Evolutionary conservation across 2,888 invertebrate species (phyloP), one percentile per base, ranked within the genome.

Genomic region (Malacosoma neustria): DNA sequence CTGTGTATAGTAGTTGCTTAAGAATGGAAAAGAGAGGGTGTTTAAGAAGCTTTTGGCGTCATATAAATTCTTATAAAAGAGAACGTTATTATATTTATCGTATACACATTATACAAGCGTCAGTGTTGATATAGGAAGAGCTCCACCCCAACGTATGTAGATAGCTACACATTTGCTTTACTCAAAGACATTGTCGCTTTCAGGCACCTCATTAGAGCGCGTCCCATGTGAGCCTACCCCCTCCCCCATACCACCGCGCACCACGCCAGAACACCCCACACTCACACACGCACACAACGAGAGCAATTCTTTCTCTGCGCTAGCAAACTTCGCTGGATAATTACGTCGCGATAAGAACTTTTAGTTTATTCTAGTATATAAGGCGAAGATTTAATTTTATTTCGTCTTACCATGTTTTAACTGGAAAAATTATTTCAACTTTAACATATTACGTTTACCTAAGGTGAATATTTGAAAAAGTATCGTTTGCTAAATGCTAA

Each of bases 171-270:
- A 74, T 82, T 82, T 81, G 82, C 79, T 81, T 79, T 76, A 74
- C 79, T 81, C 80, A 82, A 81, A 82, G 84, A 84, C 84, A 85
- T 84, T 85, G 84, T 84, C 84, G 82, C 84, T 84, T 84, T 84
- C 82, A 84, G 84, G 82, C 84, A 85, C 84, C 82, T 85, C 84
- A 85, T 85, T 85, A 85, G 82, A 82, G 84, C 73, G 77, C 77
- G 82, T 82, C 82, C 81, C 82, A 81, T 80, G 82, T 80, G 81
- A 80, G 82, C 77, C 80, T 77, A 74, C 74, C 70, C 67, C 53
- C 54, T 46, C 59, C 59, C 60, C 51, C 48, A 49, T 48, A 48
- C 47, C 41, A 43, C 45, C 43, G 55, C 48, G 42, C 43, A 43
- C 40, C 42, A 37, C 29, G 37, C 37, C 42, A 30, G 44, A 43